These are phyloP conservation scores for Atethmia centrago DNA, from an alignment of 2,888 invertebrate species.

Conservation along the genomic window DNA sequence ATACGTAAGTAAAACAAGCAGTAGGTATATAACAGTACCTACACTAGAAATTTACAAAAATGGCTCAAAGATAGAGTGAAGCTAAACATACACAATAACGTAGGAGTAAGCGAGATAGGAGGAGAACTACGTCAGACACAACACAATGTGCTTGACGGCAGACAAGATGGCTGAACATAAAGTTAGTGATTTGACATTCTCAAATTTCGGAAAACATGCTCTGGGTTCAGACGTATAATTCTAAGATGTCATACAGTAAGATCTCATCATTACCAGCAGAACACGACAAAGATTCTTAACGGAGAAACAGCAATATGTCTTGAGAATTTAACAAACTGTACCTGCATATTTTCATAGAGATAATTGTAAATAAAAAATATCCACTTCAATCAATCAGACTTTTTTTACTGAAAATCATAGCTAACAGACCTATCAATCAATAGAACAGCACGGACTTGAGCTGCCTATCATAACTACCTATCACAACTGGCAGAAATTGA, in stretches of 20 bases:
- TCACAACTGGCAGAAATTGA: conserved; percentile 48
- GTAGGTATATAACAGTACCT: conserved; percentile 4
- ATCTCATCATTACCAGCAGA: conserved; percentile 8
- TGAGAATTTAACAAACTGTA: too few species aligned
- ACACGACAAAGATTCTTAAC: not conserved
- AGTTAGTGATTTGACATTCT: conserved; percentile 13
- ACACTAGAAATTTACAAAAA: conserved; percentile 13
- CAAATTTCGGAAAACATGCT: not conserved
- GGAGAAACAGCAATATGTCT: not conserved
- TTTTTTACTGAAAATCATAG: not conserved
- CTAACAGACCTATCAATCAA: conserved; percentile 19
- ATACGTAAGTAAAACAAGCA: conserved; percentile 16
- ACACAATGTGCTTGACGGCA: conserved; percentile 25
- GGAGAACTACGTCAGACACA: conserved; percentile 40
- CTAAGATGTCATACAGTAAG: not conserved
- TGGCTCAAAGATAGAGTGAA: conserved; percentile 22
- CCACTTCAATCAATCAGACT: not conserved
- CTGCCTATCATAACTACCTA: conserved; percentile 39
- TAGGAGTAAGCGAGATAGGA: conserved; percentile 42
- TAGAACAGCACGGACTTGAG: conserved; percentile 43
- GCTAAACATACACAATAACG: conserved; percentile 6
- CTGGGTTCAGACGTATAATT: not conserved
- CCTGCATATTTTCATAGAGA: not conserved
- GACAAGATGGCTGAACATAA: conserved; percentile 52
- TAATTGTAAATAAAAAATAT: not conserved